Conservation (phyloP, 2,113 vertebrate species). For the Myotis brandtii region DNA sequence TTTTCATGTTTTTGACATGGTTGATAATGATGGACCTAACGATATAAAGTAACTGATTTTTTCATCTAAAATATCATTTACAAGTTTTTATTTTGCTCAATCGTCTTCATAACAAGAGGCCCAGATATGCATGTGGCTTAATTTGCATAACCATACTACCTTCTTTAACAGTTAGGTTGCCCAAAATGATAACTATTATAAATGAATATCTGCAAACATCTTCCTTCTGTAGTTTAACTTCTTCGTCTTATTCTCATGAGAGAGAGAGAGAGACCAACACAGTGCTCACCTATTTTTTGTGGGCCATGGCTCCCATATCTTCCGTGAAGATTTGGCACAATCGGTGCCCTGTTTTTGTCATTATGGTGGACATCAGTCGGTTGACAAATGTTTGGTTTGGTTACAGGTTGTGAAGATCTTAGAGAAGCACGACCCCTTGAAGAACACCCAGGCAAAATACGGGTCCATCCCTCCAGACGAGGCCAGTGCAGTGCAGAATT, state of each 20-base stretch:
- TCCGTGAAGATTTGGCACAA: background rate
- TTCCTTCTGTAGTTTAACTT: background rate
- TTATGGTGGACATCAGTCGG: background rate
- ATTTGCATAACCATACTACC: background rate
- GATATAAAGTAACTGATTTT: background rate
- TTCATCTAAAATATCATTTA: background rate
- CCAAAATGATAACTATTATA: background rate
- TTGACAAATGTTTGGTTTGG: slow-evolving; percentile 69
- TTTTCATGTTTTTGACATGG: background rate
- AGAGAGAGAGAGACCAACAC: background rate
- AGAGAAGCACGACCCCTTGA: slow-evolving; percentile 96
- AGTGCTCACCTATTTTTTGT: background rate
- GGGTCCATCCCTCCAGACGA: slow-evolving; percentile 93
- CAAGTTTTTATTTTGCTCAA: background rate
- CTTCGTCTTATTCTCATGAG: background rate
- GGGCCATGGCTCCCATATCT: background rate
- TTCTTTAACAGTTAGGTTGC: background rate
- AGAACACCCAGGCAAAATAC: slow-evolving; percentile 88
- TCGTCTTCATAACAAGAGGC: background rate
- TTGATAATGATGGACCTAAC: slow-evolving; percentile 10
- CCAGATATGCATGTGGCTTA: background rate
- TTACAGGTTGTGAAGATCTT: slow-evolving; percentile 96
- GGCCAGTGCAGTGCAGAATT: slow-evolving; percentile 97
- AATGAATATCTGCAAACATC: background rate
- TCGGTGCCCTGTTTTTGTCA: background rate